phyloP scores from a whole-genome alignment of 1,140 invertebrate genomes.

The Drosophila arizonae region DNA sequence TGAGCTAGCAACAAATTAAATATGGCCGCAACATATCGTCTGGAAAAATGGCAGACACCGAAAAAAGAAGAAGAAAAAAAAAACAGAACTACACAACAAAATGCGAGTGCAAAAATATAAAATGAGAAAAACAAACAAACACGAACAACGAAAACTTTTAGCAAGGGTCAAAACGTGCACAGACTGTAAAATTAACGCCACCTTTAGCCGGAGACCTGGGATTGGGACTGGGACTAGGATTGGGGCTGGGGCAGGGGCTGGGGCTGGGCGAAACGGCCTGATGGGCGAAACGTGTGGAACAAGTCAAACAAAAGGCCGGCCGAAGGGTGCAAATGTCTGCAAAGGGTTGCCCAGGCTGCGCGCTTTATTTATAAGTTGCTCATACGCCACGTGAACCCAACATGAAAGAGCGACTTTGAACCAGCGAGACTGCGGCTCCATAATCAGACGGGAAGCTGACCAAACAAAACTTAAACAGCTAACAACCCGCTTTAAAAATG shows the following conservation, averaged over 20 bases:
- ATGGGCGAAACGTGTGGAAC: constrained; percentile 64
- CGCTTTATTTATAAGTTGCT: constrained; percentile 31
- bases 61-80: constrained; percentile 15
- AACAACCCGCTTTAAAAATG: constrained; percentile 34
- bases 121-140: constrained; percentile 18
- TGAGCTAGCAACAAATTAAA: constrained; percentile 74
- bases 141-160: constrained; percentile 52
- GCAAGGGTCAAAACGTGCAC: constrained; percentile 72
- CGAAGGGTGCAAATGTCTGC: constrained; percentile 17
- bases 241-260: not conserved
- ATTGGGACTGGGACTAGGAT: not conserved
- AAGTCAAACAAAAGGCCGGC: constrained; percentile 56
- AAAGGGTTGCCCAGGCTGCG: constrained; percentile 45
- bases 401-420: constrained; percentile 53
- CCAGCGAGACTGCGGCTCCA: not conserved
- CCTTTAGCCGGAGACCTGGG: constrained; percentile 37
- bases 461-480: constrained; percentile 32
- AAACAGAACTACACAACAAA: constrained; percentile 61
- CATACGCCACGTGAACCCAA: constrained; percentile 62
- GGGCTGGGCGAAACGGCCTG: not conserved
- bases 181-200: constrained; percentile 77
- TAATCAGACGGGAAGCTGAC: constrained; percentile 50
- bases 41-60: constrained; percentile 73
- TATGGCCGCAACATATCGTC: constrained; percentile 78
- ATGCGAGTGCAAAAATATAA: constrained; percentile 7